Conservation (phyloP, 2,888 invertebrate genomes). For the Melanophora roralis region DNA sequence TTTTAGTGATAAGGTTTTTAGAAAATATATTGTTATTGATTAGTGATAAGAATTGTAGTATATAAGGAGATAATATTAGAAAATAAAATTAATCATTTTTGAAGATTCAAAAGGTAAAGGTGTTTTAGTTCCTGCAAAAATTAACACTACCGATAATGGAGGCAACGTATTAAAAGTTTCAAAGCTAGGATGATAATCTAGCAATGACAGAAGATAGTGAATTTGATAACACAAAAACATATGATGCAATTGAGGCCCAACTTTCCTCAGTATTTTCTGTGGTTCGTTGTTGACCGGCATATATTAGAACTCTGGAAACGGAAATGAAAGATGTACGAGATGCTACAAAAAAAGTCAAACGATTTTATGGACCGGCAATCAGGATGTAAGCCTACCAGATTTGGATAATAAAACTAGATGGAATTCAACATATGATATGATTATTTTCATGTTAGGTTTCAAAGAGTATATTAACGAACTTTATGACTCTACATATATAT, state of each 20-base stretch:
- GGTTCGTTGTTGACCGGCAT: not conserved
- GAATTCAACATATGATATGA: not conserved
- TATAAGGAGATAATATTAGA: no score
- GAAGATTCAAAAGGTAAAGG: no score
- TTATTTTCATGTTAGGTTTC: not conserved
- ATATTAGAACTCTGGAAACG: not conserved
- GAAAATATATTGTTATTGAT: no score
- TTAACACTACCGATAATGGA: constrained; percentile 55
- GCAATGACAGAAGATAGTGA: not conserved
- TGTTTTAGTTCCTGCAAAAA: no score
- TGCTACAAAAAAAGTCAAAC: not conserved
- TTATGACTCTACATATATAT: no score
- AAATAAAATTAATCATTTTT: no score
- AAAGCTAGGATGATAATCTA: constrained; percentile 2
- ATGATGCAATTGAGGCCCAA: no score
- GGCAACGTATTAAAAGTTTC: constrained; percentile 52
- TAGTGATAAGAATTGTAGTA: no score
- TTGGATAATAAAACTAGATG: constrained; percentile 1
- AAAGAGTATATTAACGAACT: no score
- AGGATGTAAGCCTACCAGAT: constrained; percentile 11
- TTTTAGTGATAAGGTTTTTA: no score
- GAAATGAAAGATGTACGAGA: constrained; percentile 11
- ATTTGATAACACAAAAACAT: no score
- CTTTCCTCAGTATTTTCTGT: not conserved
- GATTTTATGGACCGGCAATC: not conserved